Evolutionary conservation across 1,140 invertebrate genomes (phyloP), one percentile per base, ranked within the genome.

Genomic region (Ceratina calcarata): DNA sequence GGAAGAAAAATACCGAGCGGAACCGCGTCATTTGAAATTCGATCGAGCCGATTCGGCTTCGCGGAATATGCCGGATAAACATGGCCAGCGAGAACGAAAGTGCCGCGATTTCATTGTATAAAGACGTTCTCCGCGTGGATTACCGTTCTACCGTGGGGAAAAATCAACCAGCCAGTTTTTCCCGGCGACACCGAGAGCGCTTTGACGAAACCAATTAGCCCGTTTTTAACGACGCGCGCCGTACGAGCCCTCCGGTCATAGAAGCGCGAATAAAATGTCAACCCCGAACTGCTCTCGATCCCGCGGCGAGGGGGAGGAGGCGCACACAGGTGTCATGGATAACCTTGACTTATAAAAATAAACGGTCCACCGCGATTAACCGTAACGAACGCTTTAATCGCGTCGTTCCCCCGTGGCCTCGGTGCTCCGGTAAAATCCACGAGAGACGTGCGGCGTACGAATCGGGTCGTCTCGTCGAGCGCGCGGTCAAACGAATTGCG

Each of bases 161-260:
- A 78, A 78, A 78, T 78, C 76, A 78, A 72, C 68, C 58, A 57
- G 32, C 60, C 45, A 37, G 60, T 73, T 75, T 80, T 67, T 66
- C 53, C 74, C 74, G 32, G 58, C 79, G 80, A 85, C 86, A 68
- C 68, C 76, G 77, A 78, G 82, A 68, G 72, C 79, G 86, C 80
- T 88, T 88, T 90, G 86, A 90, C 87, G 89, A 88, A 86, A 89
- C 84, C 87, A 90, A 90, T 90, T 89, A 90, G 82, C 84, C 82
- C 83, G 83, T 90, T 90, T 90, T 89, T 87, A 89, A 90, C 86
- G 88, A 86, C 86, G 82, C 84, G 73, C 78, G 83, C 81, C 74
- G 83, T 79, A 82, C 81, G 78, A 83, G 80, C 78, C 69, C 73
- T 68, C 83, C 86, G 82, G 83, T 86, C 84, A 86, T 86, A 72